A percentile compares a stretch with the other conserved stretches of the same genome.
phyloP scores from a whole-genome alignment of 1,140 invertebrate genomes.

The Philopotamus ludificatus region DNA sequence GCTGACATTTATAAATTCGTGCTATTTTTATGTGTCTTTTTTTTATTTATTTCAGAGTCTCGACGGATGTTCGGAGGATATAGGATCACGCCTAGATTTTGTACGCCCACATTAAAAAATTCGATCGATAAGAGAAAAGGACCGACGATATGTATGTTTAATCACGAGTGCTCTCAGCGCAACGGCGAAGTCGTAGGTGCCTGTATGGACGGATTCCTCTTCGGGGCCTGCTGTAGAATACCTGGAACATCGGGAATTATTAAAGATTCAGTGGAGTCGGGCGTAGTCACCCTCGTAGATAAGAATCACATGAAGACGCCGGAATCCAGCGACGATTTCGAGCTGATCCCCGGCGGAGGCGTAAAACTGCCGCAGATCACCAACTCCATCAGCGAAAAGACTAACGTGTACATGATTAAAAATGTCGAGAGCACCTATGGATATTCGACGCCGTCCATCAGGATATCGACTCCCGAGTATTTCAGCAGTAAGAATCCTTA shows the following conservation, averaged over 20 bases:
- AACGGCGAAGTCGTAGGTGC: conserved; percentile 82
- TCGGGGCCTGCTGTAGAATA: conserved; percentile 84
- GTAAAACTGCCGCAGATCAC: conserved; percentile 3
- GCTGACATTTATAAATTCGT: too few relatives aligned
- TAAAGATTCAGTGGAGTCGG: conserved; percentile 43
- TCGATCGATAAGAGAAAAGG: conserved; percentile 61
- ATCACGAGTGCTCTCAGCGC: conserved; percentile 81
- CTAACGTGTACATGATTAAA: conserved; percentile 24
- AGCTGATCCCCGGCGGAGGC: neutral
- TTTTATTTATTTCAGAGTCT: conserved; percentile 59
- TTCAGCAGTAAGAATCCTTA: conserved; percentile 19
- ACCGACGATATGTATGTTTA: conserved; percentile 91
- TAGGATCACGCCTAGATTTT: conserved; percentile 75
- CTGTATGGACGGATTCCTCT: conserved; percentile 89
- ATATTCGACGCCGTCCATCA: conserved; percentile 35
- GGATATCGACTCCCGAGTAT: conserved; percentile 9
- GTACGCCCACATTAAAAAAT: conserved; percentile 58
- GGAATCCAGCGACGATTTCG: neutral
- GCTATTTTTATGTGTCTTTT: conserved; percentile 1
- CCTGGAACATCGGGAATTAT: conserved; percentile 47
- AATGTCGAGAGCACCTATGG: conserved; percentile 42
- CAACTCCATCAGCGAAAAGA: conserved; percentile 7
- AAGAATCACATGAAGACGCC: neutral
- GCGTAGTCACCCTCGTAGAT: conserved; percentile 24
- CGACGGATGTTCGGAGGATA: conserved; percentile 83